These are phyloP conservation scores for Meloe dianella DNA, from an alignment of 2,888 invertebrate genomes.

Conservation along the genomic window DNA sequence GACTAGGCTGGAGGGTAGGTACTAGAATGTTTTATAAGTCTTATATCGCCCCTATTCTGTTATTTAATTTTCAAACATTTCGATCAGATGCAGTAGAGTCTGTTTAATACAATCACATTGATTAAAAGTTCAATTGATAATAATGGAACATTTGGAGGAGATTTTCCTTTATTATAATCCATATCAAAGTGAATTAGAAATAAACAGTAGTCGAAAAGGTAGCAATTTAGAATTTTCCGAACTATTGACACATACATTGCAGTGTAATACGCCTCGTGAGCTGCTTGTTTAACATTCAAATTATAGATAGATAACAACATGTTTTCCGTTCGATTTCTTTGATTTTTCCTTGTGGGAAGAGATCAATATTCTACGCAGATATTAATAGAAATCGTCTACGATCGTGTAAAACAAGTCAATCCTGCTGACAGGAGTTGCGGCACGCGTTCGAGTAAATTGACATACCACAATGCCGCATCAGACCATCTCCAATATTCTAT, in stretches of 20 bases:
- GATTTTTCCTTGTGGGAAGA: neutral
- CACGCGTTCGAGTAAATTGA: neutral
- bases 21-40: slow-evolving; percentile 34
- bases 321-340: no score
- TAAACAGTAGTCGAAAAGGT: neutral
- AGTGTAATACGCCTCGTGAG: no score
- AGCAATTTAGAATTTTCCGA: neutral
- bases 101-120: slow-evolving; percentile 9
- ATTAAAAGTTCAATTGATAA: neutral
- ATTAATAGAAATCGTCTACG: neutral
- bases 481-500: slow-evolving; percentile 1
- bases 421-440: neutral
- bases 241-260: no score
- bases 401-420: slow-evolving; percentile 3
- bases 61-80: slow-evolving; percentile 43
- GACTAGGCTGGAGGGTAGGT: slow-evolving; percentile 40
- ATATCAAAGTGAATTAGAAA: neutral
- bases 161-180: neutral
- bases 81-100: slow-evolving; percentile 5
- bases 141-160: neutral
- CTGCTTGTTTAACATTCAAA: no score
- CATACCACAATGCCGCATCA: neutral
- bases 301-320: no score
- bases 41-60: slow-evolving; percentile 43
- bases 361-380: neutral